Evolutionary conservation across 2,797 vertebrate genomes (phyloP), one percentile per base, ranked within the genome.

Genomic region (Etheostoma perlongum): DNA sequence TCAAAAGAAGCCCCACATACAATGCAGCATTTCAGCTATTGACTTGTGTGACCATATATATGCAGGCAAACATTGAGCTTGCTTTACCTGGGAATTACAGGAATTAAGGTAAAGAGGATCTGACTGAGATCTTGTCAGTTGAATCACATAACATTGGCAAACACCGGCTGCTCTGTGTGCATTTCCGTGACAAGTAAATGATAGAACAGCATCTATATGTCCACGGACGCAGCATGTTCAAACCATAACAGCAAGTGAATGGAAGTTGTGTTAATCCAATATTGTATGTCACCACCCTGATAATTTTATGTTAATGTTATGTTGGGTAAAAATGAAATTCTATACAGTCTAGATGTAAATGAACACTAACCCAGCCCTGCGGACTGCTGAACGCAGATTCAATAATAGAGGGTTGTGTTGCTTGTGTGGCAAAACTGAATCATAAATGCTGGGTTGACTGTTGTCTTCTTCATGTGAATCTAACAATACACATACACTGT

Each of bases 1-100:
- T 18, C 51, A 75, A 70, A 85, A 66, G 48, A 85, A 66, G 48
- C 46, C 62, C 13, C n/a, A 57, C 48, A 67, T 49, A 68, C 59
- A 78, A 36, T 4, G 13, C 21, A 59, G 30, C 63, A 25, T 57
- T 76, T 84, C 63, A 65, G 69, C 42, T 47, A 51, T 66, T 36
- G 75, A 54, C 52, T 69, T 16, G 10, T 46, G 52, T 70, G 71
- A 76, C 59, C 58, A 33, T 19, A 16, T 75, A 53, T 58, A 79
- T 30, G 30, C 40, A 42, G 57, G 68, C 25, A 72, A 55, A 76
- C 71, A 53, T 58, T 40, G 33, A 74, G 61, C 49, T 44, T 30
- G 42, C 49, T 66, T 21, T 40, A 78, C 61, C 46, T 69, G 63
- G 25, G 69, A 72, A 67, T 62, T 78, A 74, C 27, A 64, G 52